Base-by-base conservation (phyloP, 2,888 invertebrate genomes). In the Lacanobia oleracea region DNA sequence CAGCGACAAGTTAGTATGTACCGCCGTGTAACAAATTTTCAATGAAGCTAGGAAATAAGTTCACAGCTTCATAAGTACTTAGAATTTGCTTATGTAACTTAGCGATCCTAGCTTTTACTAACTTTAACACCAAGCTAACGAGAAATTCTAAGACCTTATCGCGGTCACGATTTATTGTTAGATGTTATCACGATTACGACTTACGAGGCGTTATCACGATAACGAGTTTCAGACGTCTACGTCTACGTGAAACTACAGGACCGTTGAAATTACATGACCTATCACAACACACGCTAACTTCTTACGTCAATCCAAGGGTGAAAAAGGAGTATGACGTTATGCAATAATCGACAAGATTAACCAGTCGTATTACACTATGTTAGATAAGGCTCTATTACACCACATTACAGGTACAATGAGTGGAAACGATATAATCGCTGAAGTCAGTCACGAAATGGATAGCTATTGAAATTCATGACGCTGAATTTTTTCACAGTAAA, bases 381-480 rank as follows among this genome's bases (percentile, higher is more conserved):
- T 93, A 92, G 91, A 89, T 93, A 94, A 94, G 90, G 88, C 81
- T 88, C 67, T 85, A 90, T 93, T 92, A 90, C 91, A 90, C 87
- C 89, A 91, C 88, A 65, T 76, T 84, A 85, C 82, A 80, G 77
- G 70, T 79, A 74, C 67, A 73, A 67, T 85, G 51, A 81, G 63
- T 78, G 73, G 79, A 82, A 83, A 83, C 79, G 77, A 81, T 78
- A 80, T 85, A 82, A 86, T 82, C 71, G 82, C 74, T 78, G 72
- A 83, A 76, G 57, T 72, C 63, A 65, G 64, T 73, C 76, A 85
- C 83, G 60, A 78, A 51, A 64, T 70, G 62, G 71, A 77, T 63
- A 71, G 56, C 57, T 67, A 75, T 76, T 79, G 63, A 80, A 73
- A 72, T 77, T 79, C 73, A 62, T 54, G 56, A 37, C 18, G 50